Conservation (phyloP, 1,140 invertebrate species). For the Orchesella cincta region DNA sequence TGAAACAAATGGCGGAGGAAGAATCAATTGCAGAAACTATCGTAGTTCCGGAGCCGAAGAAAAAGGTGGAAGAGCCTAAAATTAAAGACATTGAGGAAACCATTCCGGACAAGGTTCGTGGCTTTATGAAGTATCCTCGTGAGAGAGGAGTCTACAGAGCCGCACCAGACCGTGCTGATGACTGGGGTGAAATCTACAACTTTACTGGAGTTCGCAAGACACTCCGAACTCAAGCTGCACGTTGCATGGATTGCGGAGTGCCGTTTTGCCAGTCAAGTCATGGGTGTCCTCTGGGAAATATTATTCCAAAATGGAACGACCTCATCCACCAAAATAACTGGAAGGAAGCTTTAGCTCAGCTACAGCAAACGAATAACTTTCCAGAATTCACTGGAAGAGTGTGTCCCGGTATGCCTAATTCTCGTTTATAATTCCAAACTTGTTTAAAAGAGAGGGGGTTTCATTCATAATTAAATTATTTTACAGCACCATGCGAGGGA, state of each 20-base stretch:
- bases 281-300: conserved; percentile 96
- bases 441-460: background rate
- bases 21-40: conserved; percentile 54
- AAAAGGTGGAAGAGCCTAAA: conserved; percentile 57
- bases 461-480: background rate
- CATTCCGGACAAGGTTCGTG: conserved; percentile 74
- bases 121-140: conserved; percentile 94
- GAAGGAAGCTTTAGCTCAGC: conserved; percentile 87
- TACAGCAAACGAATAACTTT: conserved; percentile 98
- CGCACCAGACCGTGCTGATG: conserved; percentile 78
- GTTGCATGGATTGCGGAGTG: conserved; percentile 99
- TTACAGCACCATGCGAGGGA: conserved; percentile 94
- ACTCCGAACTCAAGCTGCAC: conserved; percentile 85
- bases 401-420: conserved; percentile 89
- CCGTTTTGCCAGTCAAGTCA: conserved; percentile 97
- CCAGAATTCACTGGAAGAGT: conserved; percentile 99
- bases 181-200: conserved; percentile 98
- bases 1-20: conserved; percentile 73
- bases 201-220: conserved; percentile 82
- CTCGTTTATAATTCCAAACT: no score
- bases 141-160: conserved; percentile 82
- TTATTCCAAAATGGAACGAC: conserved; percentile 99
- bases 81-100: conserved; percentile 86
- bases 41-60: conserved; percentile 51
- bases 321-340: conserved; percentile 92